Conservation (phyloP, 2,113 vertebrate genomes). For the Irena cyanogastra region DNA sequence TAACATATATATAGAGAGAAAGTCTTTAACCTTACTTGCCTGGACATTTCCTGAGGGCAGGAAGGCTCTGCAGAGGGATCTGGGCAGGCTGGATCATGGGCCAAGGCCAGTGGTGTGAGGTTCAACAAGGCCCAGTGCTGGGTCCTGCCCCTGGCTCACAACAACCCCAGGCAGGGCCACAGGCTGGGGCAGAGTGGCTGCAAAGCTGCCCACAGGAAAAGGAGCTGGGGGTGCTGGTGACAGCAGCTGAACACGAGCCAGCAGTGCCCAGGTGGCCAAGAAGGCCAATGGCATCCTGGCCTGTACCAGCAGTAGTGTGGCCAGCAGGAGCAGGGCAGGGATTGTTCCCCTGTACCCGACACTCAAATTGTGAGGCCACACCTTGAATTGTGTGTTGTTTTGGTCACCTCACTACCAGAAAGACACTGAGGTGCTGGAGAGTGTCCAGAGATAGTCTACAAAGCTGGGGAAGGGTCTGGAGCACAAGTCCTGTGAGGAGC, state of each 20-base stretch:
- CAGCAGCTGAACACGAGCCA: neutral
- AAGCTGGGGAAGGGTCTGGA: neutral
- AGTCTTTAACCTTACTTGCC: neutral
- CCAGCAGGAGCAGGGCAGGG: neutral
- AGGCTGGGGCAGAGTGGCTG: neutral
- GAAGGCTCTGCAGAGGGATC: neutral
- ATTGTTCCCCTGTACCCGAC: fast-evolving
- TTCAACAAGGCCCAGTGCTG: neutral
- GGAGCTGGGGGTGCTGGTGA: neutral
- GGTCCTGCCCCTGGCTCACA: neutral
- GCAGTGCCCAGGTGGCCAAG: neutral
- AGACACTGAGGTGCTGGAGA: neutral
- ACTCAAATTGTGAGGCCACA: neutral
- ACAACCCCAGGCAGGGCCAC: neutral
- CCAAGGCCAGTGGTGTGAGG: neutral
- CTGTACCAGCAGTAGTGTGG: neutral
- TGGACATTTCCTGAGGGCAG: neutral
- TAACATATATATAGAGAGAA: neutral
- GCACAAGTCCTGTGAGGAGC: neutral
- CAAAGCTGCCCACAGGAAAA: neutral
- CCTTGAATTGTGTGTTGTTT: fast-evolving
- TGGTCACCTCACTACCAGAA: neutral
- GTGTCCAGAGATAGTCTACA: neutral
- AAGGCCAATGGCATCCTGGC: neutral
- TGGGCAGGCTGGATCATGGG: neutral